Conservation (phyloP, 2,797 vertebrate species). For the Sorex maritimensis region DNA sequence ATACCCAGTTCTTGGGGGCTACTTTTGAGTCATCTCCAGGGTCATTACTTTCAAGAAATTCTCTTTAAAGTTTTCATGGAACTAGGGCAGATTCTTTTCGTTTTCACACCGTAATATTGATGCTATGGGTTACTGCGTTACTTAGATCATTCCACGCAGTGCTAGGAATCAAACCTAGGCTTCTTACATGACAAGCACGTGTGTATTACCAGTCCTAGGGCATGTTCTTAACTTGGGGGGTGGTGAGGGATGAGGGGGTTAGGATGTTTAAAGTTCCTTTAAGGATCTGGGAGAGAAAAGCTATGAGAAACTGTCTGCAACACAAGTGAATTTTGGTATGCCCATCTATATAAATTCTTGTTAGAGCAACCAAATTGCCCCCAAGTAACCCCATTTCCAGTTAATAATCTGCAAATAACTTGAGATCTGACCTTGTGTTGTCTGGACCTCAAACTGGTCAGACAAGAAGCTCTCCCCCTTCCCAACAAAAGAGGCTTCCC, state of each 20-base stretch:
- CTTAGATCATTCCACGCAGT: too few species aligned
- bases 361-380: not conserved
- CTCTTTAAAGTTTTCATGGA: too few species aligned
- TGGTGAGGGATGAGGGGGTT: too few species aligned
- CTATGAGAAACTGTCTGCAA: not conserved
- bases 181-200: too few species aligned
- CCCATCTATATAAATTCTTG: slow-evolving; percentile 4
- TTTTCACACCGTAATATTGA: too few species aligned
- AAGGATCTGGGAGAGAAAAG: not conserved
- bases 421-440: not conserved
- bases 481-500: not conserved
- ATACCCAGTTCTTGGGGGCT: too few species aligned
- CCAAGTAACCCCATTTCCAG: not conserved
- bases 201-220: too few species aligned
- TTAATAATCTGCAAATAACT: slow-evolving; percentile 43
- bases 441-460: not conserved
- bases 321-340: not conserved
- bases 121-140: too few species aligned
- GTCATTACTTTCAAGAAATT: too few species aligned
- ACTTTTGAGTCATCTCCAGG: too few species aligned
- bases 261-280: slow-evolving; percentile 50
- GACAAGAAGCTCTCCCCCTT: not conserved
- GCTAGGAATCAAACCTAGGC: too few species aligned
- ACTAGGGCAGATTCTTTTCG: too few species aligned
- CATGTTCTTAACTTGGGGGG: not conserved